Percentiles rank a stretch among this genome's conserved stretches.
Evolutionary conservation across 2,888 invertebrate species (phyloP).

Genomic region (Ormyrus thymus): DNA sequence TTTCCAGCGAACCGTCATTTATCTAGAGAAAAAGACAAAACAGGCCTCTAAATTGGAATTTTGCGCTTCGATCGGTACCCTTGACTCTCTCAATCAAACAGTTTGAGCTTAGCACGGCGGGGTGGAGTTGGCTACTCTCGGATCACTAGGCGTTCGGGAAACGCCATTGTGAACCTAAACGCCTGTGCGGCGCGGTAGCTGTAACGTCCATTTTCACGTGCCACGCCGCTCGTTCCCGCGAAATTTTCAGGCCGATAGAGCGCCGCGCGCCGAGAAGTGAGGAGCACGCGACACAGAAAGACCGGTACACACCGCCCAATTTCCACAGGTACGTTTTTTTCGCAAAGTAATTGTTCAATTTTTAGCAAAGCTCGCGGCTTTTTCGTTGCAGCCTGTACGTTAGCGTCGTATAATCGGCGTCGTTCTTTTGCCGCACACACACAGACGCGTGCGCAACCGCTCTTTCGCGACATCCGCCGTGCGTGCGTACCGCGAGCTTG

Average conservation of each 20-base stretch:
- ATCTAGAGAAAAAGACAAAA: slow-evolving; percentile 4
- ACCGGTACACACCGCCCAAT: too few relatives aligned
- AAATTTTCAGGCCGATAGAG: slow-evolving; percentile 71
- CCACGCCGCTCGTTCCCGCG: slow-evolving; percentile 78
- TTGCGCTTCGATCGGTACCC: background rate
- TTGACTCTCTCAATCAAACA: background rate
- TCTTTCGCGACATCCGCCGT: slow-evolving; percentile 13
- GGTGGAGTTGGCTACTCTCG: slow-evolving; percentile 24
- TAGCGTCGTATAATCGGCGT: slow-evolving; percentile 19
- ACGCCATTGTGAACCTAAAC: slow-evolving; percentile 92
- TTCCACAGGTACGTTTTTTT: too few relatives aligned
- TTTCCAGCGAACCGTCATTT: background rate
- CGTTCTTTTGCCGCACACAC: background rate
- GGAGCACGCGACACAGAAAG: background rate
- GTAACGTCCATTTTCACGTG: slow-evolving; percentile 83
- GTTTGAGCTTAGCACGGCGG: background rate
- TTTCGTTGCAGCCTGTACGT: slow-evolving; percentile 1
- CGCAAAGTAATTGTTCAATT: too few relatives aligned
- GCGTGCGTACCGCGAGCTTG: background rate
- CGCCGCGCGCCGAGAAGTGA: slow-evolving; percentile 54
- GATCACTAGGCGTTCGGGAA: slow-evolving; percentile 75
- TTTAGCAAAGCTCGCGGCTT: too few relatives aligned
- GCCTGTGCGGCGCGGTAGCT: slow-evolving; percentile 81
- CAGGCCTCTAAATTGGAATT: slow-evolving; percentile 12
- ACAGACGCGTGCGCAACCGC: background rate